These are phyloP conservation scores for Apotomis betuletana DNA, from an alignment of 2,888 invertebrate genomes.

Conservation along the genomic window DNA sequence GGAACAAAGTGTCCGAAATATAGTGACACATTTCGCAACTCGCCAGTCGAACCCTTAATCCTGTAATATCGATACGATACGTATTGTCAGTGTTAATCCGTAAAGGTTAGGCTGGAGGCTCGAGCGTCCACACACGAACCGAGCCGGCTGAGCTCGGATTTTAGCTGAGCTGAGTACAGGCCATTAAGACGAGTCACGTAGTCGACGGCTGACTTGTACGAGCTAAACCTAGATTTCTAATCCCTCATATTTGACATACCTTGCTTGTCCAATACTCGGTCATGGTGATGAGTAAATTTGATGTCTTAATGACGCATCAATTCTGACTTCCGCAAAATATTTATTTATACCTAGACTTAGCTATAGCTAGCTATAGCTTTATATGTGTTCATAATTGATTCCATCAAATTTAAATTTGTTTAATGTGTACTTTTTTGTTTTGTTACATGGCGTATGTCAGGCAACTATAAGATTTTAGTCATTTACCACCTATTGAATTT, in stretches of 20 bases:
- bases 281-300: background rate
- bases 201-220: constrained; percentile 1
- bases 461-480: too few species aligned
- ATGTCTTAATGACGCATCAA: too few species aligned
- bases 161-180: background rate
- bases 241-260: background rate
- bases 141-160: background rate
- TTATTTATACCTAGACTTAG: too few species aligned
- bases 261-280: background rate
- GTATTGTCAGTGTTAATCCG: background rate
- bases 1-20: too few species aligned
- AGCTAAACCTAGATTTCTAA: background rate
- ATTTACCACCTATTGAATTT: too few species aligned
- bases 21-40: background rate
- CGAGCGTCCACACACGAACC: background rate
- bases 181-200: constrained; percentile 6
- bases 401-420: too few species aligned
- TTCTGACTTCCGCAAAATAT: too few species aligned
- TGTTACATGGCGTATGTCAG: too few species aligned
- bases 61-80: background rate
- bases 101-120: background rate
- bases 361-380: too few species aligned
- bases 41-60: background rate
- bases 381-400: too few species aligned
- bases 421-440: too few species aligned